Conservation (phyloP, 2,797 vertebrate species). For the Coregonus ussuriensis region DNA sequence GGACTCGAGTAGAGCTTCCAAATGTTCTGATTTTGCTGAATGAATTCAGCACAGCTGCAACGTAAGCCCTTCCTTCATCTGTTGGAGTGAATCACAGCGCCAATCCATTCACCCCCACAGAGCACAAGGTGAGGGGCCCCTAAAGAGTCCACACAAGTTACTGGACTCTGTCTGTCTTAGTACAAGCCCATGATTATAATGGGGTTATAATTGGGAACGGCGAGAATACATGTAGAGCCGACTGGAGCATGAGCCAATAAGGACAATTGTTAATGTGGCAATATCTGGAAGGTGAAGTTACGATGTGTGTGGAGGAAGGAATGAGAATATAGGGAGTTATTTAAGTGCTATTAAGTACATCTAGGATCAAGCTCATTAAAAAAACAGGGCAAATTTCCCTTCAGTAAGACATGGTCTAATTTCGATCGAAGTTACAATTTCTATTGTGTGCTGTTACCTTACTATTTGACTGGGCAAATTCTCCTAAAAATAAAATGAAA, state of each 20-base stretch:
- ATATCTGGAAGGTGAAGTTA: background rate
- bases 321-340: background rate
- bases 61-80: background rate
- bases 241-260: background rate
- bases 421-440: background rate
- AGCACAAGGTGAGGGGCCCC: constrained; percentile 33
- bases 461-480: background rate
- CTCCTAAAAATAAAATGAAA: background rate
- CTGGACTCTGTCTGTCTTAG: background rate
- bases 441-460: background rate
- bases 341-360: background rate
- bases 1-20: background rate
- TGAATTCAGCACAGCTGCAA: background rate
- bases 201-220: background rate
- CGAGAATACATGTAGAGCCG: background rate
- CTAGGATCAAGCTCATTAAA: background rate
- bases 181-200: background rate
- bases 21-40: background rate
- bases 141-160: background rate
- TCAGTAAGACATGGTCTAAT: background rate
- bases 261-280: background rate
- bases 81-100: background rate
- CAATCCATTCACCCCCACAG: constrained; percentile 26
- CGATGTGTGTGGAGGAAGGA: background rate
- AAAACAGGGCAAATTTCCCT: background rate